A percentile compares a stretch with the other conserved stretches of the same genome.
phyloP scores from a whole-genome alignment of 2,888 invertebrate species.

The Cosmia trapezina region DNA sequence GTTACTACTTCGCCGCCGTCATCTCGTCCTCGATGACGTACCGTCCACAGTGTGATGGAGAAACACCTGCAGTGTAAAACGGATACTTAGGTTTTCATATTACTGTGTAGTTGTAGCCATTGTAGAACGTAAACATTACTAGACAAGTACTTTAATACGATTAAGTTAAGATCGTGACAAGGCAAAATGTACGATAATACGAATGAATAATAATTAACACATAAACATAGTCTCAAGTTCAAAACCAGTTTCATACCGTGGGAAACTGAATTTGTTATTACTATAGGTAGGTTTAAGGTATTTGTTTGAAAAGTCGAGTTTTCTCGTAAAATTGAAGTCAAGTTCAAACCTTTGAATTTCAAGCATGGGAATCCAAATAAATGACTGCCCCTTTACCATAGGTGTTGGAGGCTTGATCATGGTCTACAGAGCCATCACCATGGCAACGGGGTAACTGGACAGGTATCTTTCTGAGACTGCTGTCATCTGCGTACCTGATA shows the following conservation, averaged over 20 bases:
- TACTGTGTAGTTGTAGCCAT: background rate
- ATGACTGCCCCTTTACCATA: background rate
- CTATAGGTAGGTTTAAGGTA: conserved; percentile 53
- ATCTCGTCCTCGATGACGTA: no score
- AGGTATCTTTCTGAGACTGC: no score
- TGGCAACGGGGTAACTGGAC: no score
- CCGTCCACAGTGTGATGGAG: no score
- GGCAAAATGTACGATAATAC: conserved; percentile 65
- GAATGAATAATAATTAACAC: conserved; percentile 73
- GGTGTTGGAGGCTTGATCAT: background rate
- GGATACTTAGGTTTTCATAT: background rate
- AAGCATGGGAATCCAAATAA: background rate
- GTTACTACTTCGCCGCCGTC: no score
- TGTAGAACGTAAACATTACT: no score
- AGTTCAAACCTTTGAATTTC: background rate
- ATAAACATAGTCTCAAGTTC: conserved; percentile 72
- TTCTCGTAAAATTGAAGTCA: conserved; percentile 23
- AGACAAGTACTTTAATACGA: conserved; percentile 34
- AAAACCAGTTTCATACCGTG: conserved; percentile 72
- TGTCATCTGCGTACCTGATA: no score
- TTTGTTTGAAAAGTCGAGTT: conserved; percentile 22
- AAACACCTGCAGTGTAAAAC: background rate
- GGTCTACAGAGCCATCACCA: background rate
- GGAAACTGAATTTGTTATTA: conserved; percentile 64
- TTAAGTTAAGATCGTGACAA: conserved; percentile 71